Base-by-base conservation (phyloP, 2,888 invertebrate genomes). In the Cosmorhoe ocellata region DNA sequence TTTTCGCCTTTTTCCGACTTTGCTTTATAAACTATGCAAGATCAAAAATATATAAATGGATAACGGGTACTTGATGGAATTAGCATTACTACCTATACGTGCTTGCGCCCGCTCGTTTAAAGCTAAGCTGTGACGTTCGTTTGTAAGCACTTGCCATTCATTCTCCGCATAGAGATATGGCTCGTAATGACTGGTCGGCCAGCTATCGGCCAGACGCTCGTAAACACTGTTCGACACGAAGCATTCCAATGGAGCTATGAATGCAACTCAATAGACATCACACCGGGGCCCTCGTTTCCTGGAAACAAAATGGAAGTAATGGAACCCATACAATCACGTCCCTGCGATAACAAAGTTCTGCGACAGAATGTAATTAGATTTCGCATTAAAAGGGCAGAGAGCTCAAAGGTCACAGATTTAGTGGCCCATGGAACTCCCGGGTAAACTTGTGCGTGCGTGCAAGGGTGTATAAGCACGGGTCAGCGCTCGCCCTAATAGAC, bases 121-220 rank as follows among this genome's bases (percentile, higher is more conserved):
- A 80, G 74, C 74, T 73, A 66, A 76, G 72, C 69, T 75, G 74
- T 74, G 75, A 76, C 71, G 76, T 80, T 78, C 65, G 79, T 77
- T 76, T 78, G 83, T 79, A 75, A 82, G 79, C 77, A 76, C 79
- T 82, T 78, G 76, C 84, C 81, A 86, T 86, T 86, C 88, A 85
- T 86, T 82, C 80, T 40, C 77, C 73, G 78, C 84, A 80, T 75
- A 84, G 83, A 85, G 86, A 84, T 87, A 88, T 87, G 81, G 81
- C 71, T 73, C 75, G 79, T 86, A 87, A 88, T 84, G 87, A 85
- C 79, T 74, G 73, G 78, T 65, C 74, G 76, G 74, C 69, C 76
- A 74, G 81, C 81, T 85, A 85, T 86, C 87, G 85, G 79, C 76
- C 73, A 75, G 77, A 68, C 80, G 85, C 83, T 87, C 88, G 83